These are phyloP conservation scores for Ormyrus labotus DNA, from an alignment of 2,888 invertebrate genomes.

Conservation along the genomic window DNA sequence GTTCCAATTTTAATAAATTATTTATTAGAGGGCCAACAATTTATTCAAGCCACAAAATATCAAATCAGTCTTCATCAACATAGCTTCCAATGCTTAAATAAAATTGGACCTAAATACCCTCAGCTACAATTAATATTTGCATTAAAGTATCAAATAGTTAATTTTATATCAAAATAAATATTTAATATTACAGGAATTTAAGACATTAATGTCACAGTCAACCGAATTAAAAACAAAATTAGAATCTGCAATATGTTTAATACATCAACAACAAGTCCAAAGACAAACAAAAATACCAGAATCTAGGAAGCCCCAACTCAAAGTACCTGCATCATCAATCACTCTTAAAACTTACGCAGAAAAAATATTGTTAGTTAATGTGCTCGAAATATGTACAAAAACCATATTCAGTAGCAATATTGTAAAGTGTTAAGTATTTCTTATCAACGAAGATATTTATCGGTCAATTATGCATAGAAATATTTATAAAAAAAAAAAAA, in stretches of 20 bases:
- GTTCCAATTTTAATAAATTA: slow-evolving; percentile 94
- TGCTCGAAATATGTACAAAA: slow-evolving; percentile 26
- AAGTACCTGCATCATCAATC: slow-evolving; percentile 83
- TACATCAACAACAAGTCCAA: slow-evolving; percentile 79
- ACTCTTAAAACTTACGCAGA: slow-evolving; percentile 86
- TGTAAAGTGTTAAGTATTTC: slow-evolving; percentile 38
- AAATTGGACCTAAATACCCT: slow-evolving; percentile 94
- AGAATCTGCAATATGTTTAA: slow-evolving; percentile 89
- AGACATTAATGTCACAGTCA: slow-evolving; percentile 90
- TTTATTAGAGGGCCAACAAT: slow-evolving; percentile 83
- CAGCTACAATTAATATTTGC: slow-evolving; percentile 78
- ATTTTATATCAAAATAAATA: slow-evolving; percentile 9
- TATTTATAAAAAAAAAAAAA: slow-evolving; percentile 15
- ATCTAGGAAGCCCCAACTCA: slow-evolving; percentile 70
- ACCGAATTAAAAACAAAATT: slow-evolving; percentile 87
- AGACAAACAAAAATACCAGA: slow-evolving; percentile 74
- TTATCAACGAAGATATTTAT: slow-evolving; percentile 47
- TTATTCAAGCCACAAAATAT: slow-evolving; percentile 80
- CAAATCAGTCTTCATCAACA: slow-evolving; percentile 89
- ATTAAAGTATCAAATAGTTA: background rate
- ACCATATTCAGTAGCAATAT: slow-evolving; percentile 44
- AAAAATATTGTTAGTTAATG: slow-evolving; percentile 31
- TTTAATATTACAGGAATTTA: slow-evolving; percentile 84
- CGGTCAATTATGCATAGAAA: slow-evolving; percentile 33
- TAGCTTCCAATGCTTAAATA: slow-evolving; percentile 92